A percentile compares a stretch with the other conserved stretches of the same genome.
phyloP scores from a whole-genome alignment of 2,888 invertebrate genomes.

The Arge pagana region DNA sequence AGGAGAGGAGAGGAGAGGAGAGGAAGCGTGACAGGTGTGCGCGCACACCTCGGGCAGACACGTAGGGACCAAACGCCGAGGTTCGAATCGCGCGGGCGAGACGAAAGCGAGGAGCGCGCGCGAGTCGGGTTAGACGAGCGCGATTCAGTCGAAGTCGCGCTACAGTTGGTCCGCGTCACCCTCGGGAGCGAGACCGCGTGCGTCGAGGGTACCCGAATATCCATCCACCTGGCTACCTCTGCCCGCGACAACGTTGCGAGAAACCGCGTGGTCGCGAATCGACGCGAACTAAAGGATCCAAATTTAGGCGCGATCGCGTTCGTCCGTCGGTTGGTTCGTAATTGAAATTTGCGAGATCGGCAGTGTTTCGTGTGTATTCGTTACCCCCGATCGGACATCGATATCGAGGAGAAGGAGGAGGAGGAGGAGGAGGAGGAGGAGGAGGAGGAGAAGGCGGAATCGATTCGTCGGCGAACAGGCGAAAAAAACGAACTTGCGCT shows the following conservation, averaged over 20 bases:
- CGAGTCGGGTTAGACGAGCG: constrained; percentile 50
- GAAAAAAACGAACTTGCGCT: too few relatives aligned
- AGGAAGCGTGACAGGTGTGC: not conserved
- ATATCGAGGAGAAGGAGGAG: too few relatives aligned
- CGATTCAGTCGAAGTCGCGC: constrained; percentile 57
- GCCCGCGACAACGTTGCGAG: not conserved
- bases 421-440: too few relatives aligned
- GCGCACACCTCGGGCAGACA: constrained; percentile 9
- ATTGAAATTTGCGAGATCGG: too few relatives aligned
- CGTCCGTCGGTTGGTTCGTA: too few relatives aligned
- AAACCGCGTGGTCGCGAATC: too few relatives aligned
- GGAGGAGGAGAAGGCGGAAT: too few relatives aligned
- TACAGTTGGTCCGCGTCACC: constrained; percentile 58
- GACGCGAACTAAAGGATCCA: too few relatives aligned
- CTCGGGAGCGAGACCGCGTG: constrained; percentile 51
- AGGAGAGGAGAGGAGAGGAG: not conserved
- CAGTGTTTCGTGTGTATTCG: too few relatives aligned
- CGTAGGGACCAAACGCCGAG: constrained; percentile 19
- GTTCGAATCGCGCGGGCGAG: constrained; percentile 24
- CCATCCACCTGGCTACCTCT: not conserved
- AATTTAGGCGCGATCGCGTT: too few relatives aligned
- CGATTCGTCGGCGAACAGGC: too few relatives aligned
- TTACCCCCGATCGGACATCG: too few relatives aligned
- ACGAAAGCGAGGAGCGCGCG: constrained; percentile 32
- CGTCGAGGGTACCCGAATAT: constrained; percentile 35